Conservation (phyloP, 2,888 invertebrate species). For the Rotaria sp. region DNA sequence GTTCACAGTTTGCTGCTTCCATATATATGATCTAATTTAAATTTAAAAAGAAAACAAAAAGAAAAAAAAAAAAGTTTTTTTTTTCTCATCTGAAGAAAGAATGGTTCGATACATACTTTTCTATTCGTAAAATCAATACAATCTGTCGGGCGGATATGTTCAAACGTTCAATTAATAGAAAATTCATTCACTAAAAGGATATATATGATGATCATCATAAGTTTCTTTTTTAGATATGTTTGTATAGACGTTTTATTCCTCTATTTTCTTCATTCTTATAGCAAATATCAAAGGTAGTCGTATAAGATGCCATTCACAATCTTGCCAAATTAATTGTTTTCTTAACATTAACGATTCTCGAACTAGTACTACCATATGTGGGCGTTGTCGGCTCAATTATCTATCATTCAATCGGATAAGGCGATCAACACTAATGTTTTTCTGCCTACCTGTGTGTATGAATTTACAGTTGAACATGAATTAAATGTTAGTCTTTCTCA, state of each 20-base stretch:
- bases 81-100: background rate
- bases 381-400: conserved; percentile 22
- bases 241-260: background rate
- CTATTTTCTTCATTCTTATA: background rate
- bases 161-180: conserved; percentile 24
- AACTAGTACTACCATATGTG: conserved; percentile 16
- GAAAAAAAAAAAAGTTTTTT: background rate
- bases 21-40: background rate
- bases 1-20: conserved; percentile 22
- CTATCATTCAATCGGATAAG: background rate
- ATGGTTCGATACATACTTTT: background rate
- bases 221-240: conserved; percentile 13
- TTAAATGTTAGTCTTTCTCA: background rate
- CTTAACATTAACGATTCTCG: conserved; percentile 30
- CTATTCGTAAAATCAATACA: background rate
- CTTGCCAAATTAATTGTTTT: conserved; percentile 25
- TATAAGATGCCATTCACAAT: conserved; percentile 15
- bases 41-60: background rate
- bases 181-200: conserved; percentile 5
- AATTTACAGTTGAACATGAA: background rate
- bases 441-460: background rate
- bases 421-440: background rate
- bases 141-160: background rate
- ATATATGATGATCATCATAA: background rate
- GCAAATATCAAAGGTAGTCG: background rate